Base-by-base conservation (phyloP, 2,113 vertebrate species). In the Pseudorasbora parva region DNA sequence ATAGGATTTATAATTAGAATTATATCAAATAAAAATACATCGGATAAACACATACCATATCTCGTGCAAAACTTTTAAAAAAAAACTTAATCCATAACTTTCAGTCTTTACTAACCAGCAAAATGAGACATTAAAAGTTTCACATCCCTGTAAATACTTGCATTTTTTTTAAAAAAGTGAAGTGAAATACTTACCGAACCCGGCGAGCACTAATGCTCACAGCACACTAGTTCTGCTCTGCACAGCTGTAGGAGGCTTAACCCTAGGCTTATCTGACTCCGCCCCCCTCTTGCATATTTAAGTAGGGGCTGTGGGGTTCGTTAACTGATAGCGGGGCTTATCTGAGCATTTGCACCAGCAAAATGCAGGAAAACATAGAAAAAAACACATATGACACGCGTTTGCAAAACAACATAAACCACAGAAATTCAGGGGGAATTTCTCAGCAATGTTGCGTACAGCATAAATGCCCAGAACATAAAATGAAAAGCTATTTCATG, bases 141-240 rank as follows among this genome's bases (percentile, higher is more conserved):
- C 45, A 51, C 23, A 74, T 19, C 25, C n/a, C 8, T 4, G 11
- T 15, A 8, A 10, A 49, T 9, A 51, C 8, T 51, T 49, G 17
- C 33, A 68, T 2, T 68, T n/a, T n/a, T n/a, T n/a, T n/a, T 33
- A 66, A 15, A 60, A 60, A 74, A 30, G 71, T 74, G 71, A 74
- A 74, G 71, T 74, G 71, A 74, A 74, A 74, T 10, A 74, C 71
- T 74, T 10, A 74, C 71, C 27, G 45, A 51, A 15, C 17, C 2
- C 6, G 0, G 51, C 6, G 7, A 19, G 5, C 11, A 45, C 69
- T 17, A 41, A 25, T 8, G 9, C 19, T 25, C 14, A 1, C n/a
- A n/a, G n/a, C n/a, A n/a, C 43, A 11, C 59, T 72, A 37, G 37
- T 37, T 37, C 5, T 37, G 37, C 37, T 37, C 15, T 19, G 25